phyloP scores from a whole-genome alignment of 2,113 vertebrate species.

The Vanacampus margaritifer region DNA sequence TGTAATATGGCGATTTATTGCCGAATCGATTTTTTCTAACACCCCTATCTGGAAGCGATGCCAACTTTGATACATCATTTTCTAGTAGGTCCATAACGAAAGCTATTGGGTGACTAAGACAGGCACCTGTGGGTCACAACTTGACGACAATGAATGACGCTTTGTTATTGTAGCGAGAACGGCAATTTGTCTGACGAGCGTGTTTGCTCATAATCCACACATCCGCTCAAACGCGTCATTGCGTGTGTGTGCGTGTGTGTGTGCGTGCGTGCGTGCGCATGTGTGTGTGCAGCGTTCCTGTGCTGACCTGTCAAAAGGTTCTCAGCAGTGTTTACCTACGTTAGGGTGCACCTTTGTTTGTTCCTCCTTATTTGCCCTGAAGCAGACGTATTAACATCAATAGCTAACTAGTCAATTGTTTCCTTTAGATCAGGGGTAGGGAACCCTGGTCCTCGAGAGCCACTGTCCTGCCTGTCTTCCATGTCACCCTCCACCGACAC shows the following conservation, averaged over 20 bases:
- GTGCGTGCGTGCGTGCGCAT: not conserved
- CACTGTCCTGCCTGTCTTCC: no score
- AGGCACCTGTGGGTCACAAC: not conserved
- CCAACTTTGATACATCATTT: not conserved
- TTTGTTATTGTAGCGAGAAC: conserved; percentile 28
- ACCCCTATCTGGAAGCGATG: not conserved
- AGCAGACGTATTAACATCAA: conserved; percentile 25
- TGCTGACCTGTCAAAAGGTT: conserved; percentile 22
- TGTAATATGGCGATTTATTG: no score
- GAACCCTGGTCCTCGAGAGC: no score
- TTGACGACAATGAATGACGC: conserved; percentile 10
- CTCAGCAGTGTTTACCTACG: conserved; percentile 25
- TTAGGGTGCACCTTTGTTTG: conserved; percentile 41
- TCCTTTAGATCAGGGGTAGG: no score
- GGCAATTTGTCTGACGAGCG: conserved; percentile 32
- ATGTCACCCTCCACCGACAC: no score
- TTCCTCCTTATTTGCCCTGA: conserved; percentile 29
- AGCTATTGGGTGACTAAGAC: no score
- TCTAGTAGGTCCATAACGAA: no score
- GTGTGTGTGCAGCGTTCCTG: conserved; percentile 43
- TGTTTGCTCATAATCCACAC: conserved; percentile 33
- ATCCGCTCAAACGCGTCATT: conserved; percentile 27
- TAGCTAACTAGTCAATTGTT: conserved; percentile 4
- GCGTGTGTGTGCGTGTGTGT: not conserved
- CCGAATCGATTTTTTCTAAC: no score